These are phyloP conservation scores for Tetrax tetrax DNA, from an alignment of 2,113 vertebrate species.

Conservation along the genomic window DNA sequence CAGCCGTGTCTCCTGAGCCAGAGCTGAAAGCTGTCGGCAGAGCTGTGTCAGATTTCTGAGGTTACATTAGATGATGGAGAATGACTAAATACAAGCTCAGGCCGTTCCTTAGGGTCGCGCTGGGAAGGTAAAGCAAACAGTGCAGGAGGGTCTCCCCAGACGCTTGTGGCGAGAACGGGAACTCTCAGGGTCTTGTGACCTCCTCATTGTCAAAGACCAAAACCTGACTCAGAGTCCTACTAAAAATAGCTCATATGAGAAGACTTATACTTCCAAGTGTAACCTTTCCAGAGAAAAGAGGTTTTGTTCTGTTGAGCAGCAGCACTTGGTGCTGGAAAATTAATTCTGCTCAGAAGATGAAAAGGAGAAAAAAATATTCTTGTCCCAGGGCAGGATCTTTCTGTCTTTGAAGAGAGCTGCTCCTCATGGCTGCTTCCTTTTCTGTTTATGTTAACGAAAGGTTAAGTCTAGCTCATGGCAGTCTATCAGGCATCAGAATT, in stretches of 20 bases:
- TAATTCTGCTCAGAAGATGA: neutral
- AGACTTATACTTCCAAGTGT: neutral
- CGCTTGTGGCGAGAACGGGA: neutral
- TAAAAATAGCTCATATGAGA: neutral
- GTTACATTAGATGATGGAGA: rapidly evolving
- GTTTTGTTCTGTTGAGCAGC: neutral
- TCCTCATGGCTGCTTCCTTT: neutral
- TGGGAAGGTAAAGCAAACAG: neutral
- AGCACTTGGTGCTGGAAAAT: neutral
- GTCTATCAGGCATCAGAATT: neutral
- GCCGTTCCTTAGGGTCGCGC: neutral
- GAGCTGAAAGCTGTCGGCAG: neutral
- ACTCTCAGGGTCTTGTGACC: neutral
- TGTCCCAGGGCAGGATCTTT: neutral
- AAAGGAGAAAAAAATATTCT: neutral
- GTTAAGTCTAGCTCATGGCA: neutral
- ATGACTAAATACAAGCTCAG: neutral
- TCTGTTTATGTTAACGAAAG: neutral
- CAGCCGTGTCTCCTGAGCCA: neutral
- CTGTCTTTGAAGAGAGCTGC: neutral
- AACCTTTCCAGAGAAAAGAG: neutral
- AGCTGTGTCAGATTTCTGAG: neutral
- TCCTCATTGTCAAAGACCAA: neutral
- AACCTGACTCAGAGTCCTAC: neutral
- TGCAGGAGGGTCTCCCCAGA: neutral